A percentile compares a stretch with the other conserved stretches of the same genome.
Evolutionary conservation across 2,888 invertebrate species (phyloP).

Genomic region (Troides aeacus): DNA sequence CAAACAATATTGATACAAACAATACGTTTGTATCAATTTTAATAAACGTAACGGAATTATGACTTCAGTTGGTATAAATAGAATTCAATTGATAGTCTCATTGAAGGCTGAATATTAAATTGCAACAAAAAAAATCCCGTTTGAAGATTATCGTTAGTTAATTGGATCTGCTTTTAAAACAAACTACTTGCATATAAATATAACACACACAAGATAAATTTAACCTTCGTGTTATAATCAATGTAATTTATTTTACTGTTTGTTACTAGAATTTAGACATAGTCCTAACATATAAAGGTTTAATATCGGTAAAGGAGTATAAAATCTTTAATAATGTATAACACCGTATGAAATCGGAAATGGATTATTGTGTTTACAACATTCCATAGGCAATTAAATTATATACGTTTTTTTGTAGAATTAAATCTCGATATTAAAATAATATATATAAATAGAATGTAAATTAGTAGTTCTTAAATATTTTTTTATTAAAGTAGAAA

Average conservation of each 20-base stretch:
- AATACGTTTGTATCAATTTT: neutral
- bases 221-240: neutral
- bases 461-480: too few species aligned
- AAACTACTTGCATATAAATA: too few species aligned
- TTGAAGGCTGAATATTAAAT: too few species aligned
- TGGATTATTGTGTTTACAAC: neutral
- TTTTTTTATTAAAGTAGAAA: too few species aligned
- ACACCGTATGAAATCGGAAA: neutral
- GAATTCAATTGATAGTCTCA: neutral
- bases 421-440: too few species aligned
- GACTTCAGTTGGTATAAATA: neutral
- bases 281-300: neutral
- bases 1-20: too few species aligned
- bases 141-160: neutral
- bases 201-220: too few species aligned
- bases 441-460: too few species aligned
- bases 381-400: neutral
- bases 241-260: too few species aligned
- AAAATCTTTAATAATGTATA: neutral
- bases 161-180: neutral
- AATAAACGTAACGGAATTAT: neutral
- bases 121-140: neutral
- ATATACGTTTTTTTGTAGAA: neutral
- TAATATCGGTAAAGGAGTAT: neutral
- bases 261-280: neutral